Percentiles rank a stretch among this genome's conserved stretches.
Conservation (phyloP, 2,113 vertebrate species). For the Pomatorhinus ruficollis region DNA sequence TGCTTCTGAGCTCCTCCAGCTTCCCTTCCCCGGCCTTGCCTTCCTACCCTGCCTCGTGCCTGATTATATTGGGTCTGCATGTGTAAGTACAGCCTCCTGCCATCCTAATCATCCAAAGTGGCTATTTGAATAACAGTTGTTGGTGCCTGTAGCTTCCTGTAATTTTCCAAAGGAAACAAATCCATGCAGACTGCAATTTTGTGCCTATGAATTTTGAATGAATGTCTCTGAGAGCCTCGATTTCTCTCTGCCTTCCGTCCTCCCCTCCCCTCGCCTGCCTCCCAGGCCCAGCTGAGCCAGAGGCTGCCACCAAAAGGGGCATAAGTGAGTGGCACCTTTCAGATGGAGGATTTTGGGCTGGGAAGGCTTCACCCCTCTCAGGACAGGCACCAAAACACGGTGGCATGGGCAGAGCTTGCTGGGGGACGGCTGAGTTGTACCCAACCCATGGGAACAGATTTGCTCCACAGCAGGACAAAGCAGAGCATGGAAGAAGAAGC, state of each 20-base stretch:
- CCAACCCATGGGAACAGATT: not conserved
- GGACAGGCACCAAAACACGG: rapidly evolving
- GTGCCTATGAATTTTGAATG: conserved; percentile 70
- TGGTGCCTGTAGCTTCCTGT: conserved; percentile 69
- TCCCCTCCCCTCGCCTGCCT: not conserved
- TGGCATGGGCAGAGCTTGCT: not conserved
- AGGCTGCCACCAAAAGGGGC: not conserved
- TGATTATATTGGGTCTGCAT: conserved; percentile 48
- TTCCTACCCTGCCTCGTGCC: not conserved
- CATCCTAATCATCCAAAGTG: conserved; percentile 67
- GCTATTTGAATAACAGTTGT: conserved; percentile 71
- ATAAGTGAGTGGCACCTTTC: rapidly evolving
- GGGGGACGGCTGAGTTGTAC: rapidly evolving
- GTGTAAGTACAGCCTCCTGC: conserved; percentile 67
- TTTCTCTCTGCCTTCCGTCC: conserved; percentile 14
- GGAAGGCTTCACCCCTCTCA: not conserved
- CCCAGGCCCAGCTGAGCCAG: not conserved
- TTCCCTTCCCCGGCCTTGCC: not conserved
- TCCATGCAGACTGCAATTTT: conserved; percentile 67
- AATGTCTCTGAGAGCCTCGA: conserved; percentile 37
- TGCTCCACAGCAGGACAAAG: not conserved
- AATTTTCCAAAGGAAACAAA: conserved; percentile 74
- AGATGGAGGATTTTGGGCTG: not conserved
- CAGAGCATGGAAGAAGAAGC: not conserved
- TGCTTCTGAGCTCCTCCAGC: not conserved